Conservation (phyloP, 2,797 vertebrate species). For the Onychomys torridus region DNA sequence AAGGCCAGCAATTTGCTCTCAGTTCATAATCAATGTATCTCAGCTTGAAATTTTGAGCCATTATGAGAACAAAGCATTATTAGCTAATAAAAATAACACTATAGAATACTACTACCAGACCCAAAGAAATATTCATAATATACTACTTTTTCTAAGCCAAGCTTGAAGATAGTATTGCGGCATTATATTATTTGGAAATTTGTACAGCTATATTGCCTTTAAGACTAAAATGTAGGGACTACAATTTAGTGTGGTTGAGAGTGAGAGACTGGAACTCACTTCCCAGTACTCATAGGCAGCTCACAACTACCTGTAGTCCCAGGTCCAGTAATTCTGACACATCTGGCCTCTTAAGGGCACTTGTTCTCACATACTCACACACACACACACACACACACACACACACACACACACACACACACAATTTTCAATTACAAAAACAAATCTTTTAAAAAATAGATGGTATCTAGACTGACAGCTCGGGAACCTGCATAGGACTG, state of each 20-base stretch:
- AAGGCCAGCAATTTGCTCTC: neutral
- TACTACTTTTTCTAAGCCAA: neutral
- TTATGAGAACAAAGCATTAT: constrained; percentile 5
- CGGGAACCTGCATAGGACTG: no score
- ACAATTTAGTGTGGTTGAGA: neutral
- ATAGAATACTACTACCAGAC: neutral
- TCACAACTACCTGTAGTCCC: neutral
- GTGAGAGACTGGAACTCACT: neutral
- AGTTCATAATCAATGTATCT: neutral
- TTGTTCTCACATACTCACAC: neutral
- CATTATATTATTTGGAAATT: neutral
- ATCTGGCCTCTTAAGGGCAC: neutral
- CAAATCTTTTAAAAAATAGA: neutral
- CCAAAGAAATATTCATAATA: neutral
- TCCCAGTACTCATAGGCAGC: no score
- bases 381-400: neutral
- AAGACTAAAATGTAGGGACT: neutral
- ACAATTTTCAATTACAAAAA: neutral
- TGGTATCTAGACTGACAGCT: no score
- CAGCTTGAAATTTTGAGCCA: constrained; percentile 11
- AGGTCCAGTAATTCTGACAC: neutral
- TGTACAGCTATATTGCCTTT: neutral
- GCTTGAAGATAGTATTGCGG: neutral
- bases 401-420: neutral
- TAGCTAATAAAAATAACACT: constrained; percentile 11